Evolutionary conservation across 1,140 invertebrate species (phyloP).

Genomic region (Hetaerina americana): DNA sequence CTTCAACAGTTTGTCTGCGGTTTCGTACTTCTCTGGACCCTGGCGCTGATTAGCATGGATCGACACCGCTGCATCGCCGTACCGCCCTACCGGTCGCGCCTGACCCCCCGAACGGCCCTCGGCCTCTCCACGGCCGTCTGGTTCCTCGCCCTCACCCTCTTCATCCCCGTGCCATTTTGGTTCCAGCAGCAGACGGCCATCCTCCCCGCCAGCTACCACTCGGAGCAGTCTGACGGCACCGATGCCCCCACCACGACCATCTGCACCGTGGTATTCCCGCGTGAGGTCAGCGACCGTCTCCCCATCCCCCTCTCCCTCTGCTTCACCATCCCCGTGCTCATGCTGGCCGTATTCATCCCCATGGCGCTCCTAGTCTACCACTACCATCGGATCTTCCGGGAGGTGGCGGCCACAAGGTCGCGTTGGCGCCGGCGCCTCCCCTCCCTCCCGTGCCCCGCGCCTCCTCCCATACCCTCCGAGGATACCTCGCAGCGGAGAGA

Average conservation of each 20-base stretch:
- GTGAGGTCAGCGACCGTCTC: conserved; percentile 19
- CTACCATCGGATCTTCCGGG: conserved; percentile 42
- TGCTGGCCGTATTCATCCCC: conserved; percentile 38
- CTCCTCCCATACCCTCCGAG: conserved; percentile 15
- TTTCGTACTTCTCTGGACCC: conserved; percentile 43
- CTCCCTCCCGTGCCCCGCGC: conserved; percentile 26
- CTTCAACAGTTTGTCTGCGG: conserved; percentile 40
- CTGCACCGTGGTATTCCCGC: conserved; percentile 43
- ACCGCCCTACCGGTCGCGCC: conserved; percentile 38
- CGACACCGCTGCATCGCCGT: conserved; percentile 40
- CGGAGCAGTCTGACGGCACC: background rate
- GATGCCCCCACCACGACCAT: conserved; percentile 22
- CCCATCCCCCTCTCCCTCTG: conserved; percentile 34
- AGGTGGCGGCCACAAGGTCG: conserved; percentile 35
- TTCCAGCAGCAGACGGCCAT: conserved; percentile 28
- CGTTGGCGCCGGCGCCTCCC: conserved; percentile 31
- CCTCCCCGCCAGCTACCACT: conserved; percentile 4
- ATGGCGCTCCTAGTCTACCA: conserved; percentile 41
- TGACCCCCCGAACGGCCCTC: conserved; percentile 32
- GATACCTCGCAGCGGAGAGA: conserved; percentile 24
- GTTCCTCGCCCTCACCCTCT: conserved; percentile 33
- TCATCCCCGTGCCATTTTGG: conserved; percentile 39
- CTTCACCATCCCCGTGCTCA: conserved; percentile 37
- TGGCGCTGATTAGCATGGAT: conserved; percentile 44
- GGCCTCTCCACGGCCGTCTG: conserved; percentile 32